Conservation (phyloP, 2,113 vertebrate genomes). For the Actinemys pallida region DNA sequence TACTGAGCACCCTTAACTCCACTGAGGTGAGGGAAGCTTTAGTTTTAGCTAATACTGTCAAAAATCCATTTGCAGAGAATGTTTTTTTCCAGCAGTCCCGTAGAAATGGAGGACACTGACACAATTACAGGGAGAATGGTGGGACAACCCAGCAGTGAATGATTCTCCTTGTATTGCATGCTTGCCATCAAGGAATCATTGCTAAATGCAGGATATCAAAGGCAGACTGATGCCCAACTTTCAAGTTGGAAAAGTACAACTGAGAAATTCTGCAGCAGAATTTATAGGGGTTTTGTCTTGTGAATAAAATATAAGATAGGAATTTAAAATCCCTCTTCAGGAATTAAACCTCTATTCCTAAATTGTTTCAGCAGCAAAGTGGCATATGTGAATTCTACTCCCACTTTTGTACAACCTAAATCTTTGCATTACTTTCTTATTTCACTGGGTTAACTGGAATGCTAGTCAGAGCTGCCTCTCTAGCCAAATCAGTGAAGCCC, state of each 20-base stretch:
- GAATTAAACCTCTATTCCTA: not conserved
- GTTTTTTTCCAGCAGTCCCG: not conserved
- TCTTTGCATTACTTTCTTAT: not conserved
- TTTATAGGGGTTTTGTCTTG: not conserved
- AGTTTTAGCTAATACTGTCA: not conserved
- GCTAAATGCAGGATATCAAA: not conserved
- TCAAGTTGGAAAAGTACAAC: not conserved
- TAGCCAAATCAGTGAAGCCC: not conserved
- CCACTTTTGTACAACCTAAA: not conserved
- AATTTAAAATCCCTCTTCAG: not conserved
- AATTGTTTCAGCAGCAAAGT: not conserved
- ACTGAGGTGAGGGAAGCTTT: not conserved
- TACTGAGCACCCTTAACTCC: not conserved
- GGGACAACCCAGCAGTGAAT: not conserved
- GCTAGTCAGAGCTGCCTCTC: not conserved
- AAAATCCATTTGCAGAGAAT: accelerated
- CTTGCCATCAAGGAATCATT: not conserved
- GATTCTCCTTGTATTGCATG: not conserved
- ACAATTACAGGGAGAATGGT: not conserved
- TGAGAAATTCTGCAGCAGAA: not conserved
- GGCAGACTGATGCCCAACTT: not conserved
- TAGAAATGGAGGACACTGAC: not conserved
- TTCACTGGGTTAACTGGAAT: not conserved
- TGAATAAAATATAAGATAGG: not conserved
- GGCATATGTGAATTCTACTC: not conserved